These are phyloP conservation scores for Pao palembangensis DNA, from an alignment of 2,113 vertebrate genomes.

Conservation along the genomic window DNA sequence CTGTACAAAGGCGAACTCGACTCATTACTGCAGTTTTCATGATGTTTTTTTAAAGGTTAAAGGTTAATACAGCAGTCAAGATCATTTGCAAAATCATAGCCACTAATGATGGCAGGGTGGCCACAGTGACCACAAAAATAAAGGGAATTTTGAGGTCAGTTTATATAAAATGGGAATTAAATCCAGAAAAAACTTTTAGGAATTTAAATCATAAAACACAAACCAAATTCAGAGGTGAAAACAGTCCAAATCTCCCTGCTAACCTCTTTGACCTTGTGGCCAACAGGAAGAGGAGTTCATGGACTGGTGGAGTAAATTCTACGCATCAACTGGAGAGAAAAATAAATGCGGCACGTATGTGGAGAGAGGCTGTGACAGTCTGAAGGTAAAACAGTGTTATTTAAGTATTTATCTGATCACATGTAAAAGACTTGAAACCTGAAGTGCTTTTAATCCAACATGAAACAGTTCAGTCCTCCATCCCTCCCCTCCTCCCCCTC, in stretches of 20 bases:
- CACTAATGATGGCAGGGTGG: neutral
- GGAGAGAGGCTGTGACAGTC: slow-evolving; percentile 87
- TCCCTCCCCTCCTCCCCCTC: slow-evolving; percentile 16
- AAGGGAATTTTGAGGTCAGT: neutral
- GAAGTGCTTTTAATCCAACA: neutral
- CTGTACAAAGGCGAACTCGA: slow-evolving; percentile 3
- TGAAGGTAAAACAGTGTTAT: slow-evolving; percentile 76
- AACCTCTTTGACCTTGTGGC: slow-evolving; percentile 17
- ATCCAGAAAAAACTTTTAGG: slow-evolving; percentile 3
- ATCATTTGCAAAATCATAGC: neutral
- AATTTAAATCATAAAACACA: neutral
- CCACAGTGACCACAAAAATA: neutral
- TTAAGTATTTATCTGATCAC: too few species aligned
- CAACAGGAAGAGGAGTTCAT: slow-evolving; percentile 89
- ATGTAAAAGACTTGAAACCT: neutral
- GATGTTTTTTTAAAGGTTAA: slow-evolving; percentile 22
- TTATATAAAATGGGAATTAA: neutral
- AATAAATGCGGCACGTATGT: slow-evolving; percentile 88
- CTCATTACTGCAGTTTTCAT: neutral
- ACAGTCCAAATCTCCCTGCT: neutral
- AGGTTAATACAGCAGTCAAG: slow-evolving; percentile 16
- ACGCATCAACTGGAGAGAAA: slow-evolving; percentile 85
- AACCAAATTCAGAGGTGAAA: too few species aligned
- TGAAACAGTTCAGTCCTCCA: neutral
- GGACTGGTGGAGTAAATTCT: slow-evolving; percentile 99